Conservation (phyloP, 2,113 vertebrate species). For the Callaeas wilsoni region DNA sequence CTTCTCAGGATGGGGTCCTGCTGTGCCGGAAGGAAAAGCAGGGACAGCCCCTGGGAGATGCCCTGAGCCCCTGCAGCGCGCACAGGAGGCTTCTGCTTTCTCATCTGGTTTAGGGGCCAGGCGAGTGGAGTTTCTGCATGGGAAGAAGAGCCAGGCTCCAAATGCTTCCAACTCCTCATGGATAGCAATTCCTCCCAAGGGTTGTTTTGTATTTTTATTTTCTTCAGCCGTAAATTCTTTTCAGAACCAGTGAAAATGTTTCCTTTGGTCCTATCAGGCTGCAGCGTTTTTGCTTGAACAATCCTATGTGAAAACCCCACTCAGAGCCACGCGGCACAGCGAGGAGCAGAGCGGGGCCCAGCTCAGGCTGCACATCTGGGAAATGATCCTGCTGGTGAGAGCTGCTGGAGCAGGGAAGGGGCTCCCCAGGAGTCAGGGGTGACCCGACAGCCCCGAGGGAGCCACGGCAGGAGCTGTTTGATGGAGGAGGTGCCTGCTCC, state of each 20-base stretch:
- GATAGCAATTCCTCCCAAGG: background rate
- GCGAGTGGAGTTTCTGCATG: rapidly evolving
- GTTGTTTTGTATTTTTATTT: background rate
- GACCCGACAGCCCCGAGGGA: background rate
- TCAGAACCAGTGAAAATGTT: background rate
- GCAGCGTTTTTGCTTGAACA: background rate
- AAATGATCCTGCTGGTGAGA: background rate
- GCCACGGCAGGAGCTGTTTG: background rate
- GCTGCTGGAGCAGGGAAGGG: background rate
- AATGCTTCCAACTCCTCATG: background rate
- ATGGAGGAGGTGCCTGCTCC: background rate
- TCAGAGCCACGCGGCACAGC: background rate
- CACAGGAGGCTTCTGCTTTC: background rate
- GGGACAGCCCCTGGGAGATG: background rate
- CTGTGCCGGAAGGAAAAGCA: background rate
- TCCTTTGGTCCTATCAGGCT: background rate
- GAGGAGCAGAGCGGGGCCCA: background rate
- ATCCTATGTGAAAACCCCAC: background rate
- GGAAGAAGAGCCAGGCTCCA: background rate
- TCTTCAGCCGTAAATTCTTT: background rate
- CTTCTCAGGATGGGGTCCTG: rapidly evolving
- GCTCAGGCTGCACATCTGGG: slow-evolving; percentile 26
- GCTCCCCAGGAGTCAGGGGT: background rate
- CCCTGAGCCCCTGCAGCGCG: background rate
- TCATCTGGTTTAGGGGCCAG: background rate